phyloP scores from a whole-genome alignment of 2,888 invertebrate genomes.

The Patella caerulea region DNA sequence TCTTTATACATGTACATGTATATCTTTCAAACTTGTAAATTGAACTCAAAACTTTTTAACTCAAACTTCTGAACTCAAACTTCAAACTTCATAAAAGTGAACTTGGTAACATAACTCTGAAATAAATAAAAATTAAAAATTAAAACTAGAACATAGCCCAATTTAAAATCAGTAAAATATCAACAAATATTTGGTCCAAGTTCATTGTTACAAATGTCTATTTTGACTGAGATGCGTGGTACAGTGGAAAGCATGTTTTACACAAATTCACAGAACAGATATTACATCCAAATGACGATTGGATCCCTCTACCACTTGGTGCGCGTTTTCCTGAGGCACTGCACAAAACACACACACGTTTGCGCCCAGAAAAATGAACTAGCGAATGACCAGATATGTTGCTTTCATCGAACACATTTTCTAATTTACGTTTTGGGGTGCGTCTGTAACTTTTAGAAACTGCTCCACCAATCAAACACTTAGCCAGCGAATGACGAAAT shows the following conservation, averaged over 20 bases:
- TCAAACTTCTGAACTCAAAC: too few relatives aligned
- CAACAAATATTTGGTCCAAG: neutral
- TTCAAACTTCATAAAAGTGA: too few relatives aligned
- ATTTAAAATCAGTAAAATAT: neutral
- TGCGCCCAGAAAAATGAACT: neutral
- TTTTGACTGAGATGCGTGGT: neutral
- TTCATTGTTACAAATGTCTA: neutral
- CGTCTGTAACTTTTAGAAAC: neutral
- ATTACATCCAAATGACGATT: neutral
- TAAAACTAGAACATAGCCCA: too few relatives aligned
- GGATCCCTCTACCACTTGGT: neutral
- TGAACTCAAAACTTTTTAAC: too few relatives aligned
- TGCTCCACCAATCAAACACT: constrained; percentile 11
- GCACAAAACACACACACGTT: neutral
- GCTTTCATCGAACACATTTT: neutral
- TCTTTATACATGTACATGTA: too few relatives aligned
- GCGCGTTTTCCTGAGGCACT: neutral
- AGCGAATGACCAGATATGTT: neutral
- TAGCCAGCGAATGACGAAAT: constrained; percentile 3
- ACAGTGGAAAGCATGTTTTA: constrained; percentile 2
- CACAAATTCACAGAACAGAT: neutral
- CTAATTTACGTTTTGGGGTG: neutral
- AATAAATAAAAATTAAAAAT: too few relatives aligned
- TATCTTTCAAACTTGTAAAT: too few relatives aligned
- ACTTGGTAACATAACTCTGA: too few relatives aligned